Evolutionary conservation across 2,113 vertebrate genomes (phyloP).

Genomic region (Rhinoptilus africanus): DNA sequence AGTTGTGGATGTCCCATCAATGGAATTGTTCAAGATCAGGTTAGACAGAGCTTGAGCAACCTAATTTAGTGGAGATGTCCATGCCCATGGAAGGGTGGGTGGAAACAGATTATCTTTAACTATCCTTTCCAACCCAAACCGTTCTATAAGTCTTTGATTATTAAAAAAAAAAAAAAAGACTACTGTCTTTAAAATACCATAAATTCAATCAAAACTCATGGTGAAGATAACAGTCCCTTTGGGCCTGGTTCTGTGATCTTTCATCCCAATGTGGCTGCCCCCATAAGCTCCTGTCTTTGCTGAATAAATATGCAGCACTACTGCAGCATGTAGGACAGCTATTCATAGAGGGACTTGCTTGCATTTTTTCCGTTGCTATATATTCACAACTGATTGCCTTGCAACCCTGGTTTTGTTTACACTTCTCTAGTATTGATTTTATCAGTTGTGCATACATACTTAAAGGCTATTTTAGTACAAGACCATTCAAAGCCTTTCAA

Average conservation of each 20-base stretch:
- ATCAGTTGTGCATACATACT: not conserved
- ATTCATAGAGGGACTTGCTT: not conserved
- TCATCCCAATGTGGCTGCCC: not conserved
- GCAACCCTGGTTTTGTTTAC: not conserved
- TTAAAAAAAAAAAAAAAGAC: not conserved
- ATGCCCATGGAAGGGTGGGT: not conserved
- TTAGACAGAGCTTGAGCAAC: not conserved
- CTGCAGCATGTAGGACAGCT: not conserved
- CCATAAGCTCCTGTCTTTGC: not conserved
- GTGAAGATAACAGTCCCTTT: not conserved
- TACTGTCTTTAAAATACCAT: not conserved
- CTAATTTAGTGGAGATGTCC: not conserved
- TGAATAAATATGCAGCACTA: slow-evolving; percentile 4
- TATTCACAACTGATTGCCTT: not conserved
- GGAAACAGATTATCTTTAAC: not conserved
- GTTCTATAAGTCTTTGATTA: not conserved
- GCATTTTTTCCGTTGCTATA: not conserved
- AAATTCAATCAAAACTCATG: not conserved
- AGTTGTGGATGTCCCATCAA: not conserved
- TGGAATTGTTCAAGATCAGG: not conserved
- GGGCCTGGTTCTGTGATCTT: not conserved
- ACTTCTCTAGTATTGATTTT: not conserved
- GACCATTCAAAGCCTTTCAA: slow-evolving; percentile 18
- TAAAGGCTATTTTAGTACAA: slow-evolving; percentile 18
- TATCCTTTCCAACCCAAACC: not conserved